phyloP scores from a whole-genome alignment of 2,888 invertebrate genomes.

The Clunio marinus region DNA sequence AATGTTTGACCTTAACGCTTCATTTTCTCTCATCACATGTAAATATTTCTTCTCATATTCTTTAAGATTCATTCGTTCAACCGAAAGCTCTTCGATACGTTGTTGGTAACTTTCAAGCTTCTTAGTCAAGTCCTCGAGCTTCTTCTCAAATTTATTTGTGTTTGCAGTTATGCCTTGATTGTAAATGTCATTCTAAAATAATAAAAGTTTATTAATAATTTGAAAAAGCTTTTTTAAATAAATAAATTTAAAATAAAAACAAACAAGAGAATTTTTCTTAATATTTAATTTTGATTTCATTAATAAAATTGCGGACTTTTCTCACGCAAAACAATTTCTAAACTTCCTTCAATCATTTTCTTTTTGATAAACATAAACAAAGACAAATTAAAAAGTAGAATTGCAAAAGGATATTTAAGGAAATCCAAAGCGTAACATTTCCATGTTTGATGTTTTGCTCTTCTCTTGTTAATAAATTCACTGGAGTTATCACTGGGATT shows the following conservation, averaged over 20 bases:
- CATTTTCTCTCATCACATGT: conserved; percentile 44
- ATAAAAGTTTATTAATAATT: neutral
- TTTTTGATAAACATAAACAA: conserved; percentile 43
- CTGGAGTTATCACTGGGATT: neutral
- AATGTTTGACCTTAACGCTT: conserved; percentile 47
- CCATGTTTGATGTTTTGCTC: conserved; percentile 40
- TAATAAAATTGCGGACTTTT: conserved; percentile 41
- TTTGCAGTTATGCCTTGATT: conserved; percentile 49
- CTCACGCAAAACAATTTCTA: conserved; percentile 44
- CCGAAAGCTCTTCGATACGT: neutral
- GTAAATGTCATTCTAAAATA: conserved; percentile 43
- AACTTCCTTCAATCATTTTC: conserved; percentile 44
- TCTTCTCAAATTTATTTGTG: conserved; percentile 48
- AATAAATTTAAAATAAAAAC: conserved; percentile 41
- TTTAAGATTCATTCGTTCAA: neutral
- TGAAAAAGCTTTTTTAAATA: conserved; percentile 43
- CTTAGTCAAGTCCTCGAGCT: conserved; percentile 34
- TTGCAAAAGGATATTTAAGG: conserved; percentile 45
- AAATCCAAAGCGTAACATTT: conserved; percentile 43
- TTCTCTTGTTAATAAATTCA: neutral
- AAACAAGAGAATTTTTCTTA: no score
- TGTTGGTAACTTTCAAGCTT: neutral
- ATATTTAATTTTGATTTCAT: no score
- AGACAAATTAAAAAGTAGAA: conserved; percentile 44
- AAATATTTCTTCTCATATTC: neutral